Percentiles rank a stretch among this genome's conserved stretches.
These are phyloP conservation scores for Trichomycterus rosablanca DNA, from an alignment of 2,113 vertebrate species.

Conservation along the genomic window DNA sequence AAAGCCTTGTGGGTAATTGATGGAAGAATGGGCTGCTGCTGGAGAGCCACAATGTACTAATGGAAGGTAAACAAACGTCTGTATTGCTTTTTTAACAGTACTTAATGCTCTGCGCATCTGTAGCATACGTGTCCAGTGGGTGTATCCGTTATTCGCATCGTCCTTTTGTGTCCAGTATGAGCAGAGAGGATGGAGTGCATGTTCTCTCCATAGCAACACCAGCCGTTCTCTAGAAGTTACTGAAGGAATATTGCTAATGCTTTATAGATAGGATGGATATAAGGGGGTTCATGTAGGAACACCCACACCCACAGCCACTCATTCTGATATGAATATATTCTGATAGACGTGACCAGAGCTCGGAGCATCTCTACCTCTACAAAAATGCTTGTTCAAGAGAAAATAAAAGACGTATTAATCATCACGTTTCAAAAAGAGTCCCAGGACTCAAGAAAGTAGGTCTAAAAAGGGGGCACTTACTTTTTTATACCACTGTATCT, in stretches of 20 bases:
- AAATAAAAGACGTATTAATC: too few relatives aligned
- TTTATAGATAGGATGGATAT: constrained; percentile 16
- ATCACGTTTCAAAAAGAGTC: too few relatives aligned
- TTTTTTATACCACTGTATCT: too few relatives aligned
- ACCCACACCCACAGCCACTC: too few relatives aligned
- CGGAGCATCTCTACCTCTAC: too few relatives aligned
- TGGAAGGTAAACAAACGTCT: constrained; percentile 19
- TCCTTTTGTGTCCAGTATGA: constrained; percentile 7
- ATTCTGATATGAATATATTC: too few relatives aligned
- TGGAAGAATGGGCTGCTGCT: constrained; percentile 11
- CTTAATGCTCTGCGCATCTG: constrained; percentile 8
- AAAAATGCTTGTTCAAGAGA: too few relatives aligned
- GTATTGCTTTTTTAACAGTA: constrained; percentile 11
- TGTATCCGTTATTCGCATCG: constrained; percentile 9
- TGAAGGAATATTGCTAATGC: constrained; percentile 11
- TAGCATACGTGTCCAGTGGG: neutral
- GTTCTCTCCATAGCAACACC: neutral
- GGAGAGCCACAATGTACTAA: constrained; percentile 6
- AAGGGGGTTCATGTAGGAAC: neutral
- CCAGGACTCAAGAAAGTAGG: too few relatives aligned
- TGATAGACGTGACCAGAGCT: too few relatives aligned
- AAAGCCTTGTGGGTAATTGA: constrained; percentile 32
- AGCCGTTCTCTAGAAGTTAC: neutral
- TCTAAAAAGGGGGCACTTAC: too few relatives aligned
- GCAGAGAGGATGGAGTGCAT: too few relatives aligned